Evolutionary conservation across 2,113 vertebrate species (phyloP).

Genomic region (Rhinolophus ferrumequinum): DNA sequence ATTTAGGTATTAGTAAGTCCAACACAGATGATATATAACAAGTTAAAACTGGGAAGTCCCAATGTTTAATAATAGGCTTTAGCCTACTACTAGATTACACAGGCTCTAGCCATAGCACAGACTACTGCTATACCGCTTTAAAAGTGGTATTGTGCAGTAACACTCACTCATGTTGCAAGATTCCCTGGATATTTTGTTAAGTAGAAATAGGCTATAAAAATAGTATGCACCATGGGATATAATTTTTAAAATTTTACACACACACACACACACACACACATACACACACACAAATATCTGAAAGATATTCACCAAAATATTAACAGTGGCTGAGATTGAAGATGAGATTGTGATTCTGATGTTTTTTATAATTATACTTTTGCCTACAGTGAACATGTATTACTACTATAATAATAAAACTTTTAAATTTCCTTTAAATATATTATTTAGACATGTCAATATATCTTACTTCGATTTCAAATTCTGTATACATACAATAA

Average conservation of each 20-base stretch:
- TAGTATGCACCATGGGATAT: background rate
- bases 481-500: conserved; percentile 13
- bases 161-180: background rate
- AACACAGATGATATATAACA: background rate
- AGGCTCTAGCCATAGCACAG: background rate
- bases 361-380: conserved; percentile 35
- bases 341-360: background rate
- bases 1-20: background rate
- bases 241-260: background rate
- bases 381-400: background rate
- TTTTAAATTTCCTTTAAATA: conserved; percentile 21
- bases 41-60: background rate
- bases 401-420: background rate
- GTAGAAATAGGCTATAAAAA: background rate
- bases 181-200: background rate
- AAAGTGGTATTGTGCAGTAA: background rate
- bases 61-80: background rate
- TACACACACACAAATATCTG: background rate
- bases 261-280: no score
- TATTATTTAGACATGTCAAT: background rate
- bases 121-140: background rate
- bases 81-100: background rate
- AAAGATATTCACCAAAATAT: conserved; percentile 13
- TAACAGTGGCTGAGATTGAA: background rate
- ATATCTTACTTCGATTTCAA: conserved; percentile 30